Base-by-base conservation (phyloP, 2,888 invertebrate species). In the Actias luna region DNA sequence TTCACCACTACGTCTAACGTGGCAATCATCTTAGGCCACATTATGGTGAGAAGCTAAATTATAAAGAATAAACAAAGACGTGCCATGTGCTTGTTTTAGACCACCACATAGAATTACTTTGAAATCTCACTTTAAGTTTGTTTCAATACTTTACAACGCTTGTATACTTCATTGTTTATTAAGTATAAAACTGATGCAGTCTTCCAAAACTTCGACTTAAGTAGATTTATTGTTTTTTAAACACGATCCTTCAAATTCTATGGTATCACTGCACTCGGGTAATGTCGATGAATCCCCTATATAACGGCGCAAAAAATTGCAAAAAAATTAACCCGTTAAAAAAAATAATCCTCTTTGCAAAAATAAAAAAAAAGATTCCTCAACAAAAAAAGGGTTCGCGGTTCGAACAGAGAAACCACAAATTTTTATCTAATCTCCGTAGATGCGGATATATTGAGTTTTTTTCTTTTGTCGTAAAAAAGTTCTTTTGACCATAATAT, bases 301-400 rank as follows among this genome's bases (percentile, higher is more conserved):
- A 12, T 25, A 22, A 50, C 55, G 72, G 66, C 61, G 68, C 72
- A 73, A 78, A 75, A 74, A 76, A 71, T 62, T 61, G 62, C 66
- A 72, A 87, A 87, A 88, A 87, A 82, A 69, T 67, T 80, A 86
- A 87, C 82, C 85, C 82, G 80, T 85, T 80, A 75, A 87, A 88
- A 85, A 87, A 85, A 82, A 29, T 89, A 89, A 90, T 89, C 90
- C 82, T 85, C 88, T 90, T 89, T 84, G 84, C 85, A 68, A 84
- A 89, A 83, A 79, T 82, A 78, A 82, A 80, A 79, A 67, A 69
- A 67, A 69, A 65, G 67, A 71, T 67, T 59, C 62, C 18, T 70
- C 67, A 50, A 64, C 69, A 73, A 82, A 82, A 42, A 87, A 88
- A 80, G 82, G 85, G 81, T 83, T 86, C 69, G 80, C 82, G 82